phyloP scores from a whole-genome alignment of 1,140 invertebrate genomes.

The Phthorimaea operculella region DNA sequence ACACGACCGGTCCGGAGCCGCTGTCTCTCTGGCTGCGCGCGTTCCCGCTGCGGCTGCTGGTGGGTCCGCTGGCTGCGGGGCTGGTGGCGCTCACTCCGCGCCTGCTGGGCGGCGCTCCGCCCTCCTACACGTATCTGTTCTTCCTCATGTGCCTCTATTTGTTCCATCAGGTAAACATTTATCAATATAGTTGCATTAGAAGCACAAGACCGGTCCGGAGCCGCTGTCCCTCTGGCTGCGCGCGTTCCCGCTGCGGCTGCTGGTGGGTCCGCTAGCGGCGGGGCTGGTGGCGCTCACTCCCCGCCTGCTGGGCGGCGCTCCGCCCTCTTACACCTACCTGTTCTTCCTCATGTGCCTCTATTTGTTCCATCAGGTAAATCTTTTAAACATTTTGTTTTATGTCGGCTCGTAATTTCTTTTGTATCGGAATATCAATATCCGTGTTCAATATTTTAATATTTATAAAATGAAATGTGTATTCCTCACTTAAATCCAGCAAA shows the following conservation, averaged over 20 bases:
- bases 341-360: conserved; percentile 81
- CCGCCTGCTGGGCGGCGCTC: conserved; percentile 69
- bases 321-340: conserved; percentile 78
- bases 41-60: conserved; percentile 86
- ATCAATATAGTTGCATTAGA: conserved; percentile 34
- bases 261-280: conserved; percentile 87
- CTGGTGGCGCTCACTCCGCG: conserved; percentile 88
- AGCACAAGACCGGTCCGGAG: conserved; percentile 87
- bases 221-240: conserved; percentile 91
- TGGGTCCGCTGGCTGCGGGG: conserved; percentile 84
- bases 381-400: too few species aligned
- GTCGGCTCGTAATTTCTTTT: too few species aligned
- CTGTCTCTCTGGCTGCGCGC: conserved; percentile 91
- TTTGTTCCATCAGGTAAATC: conserved; percentile 88
- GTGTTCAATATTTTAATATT: too few species aligned
- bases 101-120: conserved; percentile 68
- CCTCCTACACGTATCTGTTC: conserved; percentile 79
- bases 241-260: conserved; percentile 88
- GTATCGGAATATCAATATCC: too few species aligned
- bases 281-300: conserved; percentile 88
- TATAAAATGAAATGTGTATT: too few species aligned
- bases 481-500: too few species aligned
- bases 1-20: conserved; percentile 88
- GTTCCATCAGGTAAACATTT: conserved; percentile 85
- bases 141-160: conserved; percentile 83